Evolutionary conservation across 2,888 invertebrate species (phyloP), one percentile per base, ranked within the genome.

Genomic region (Xanthia togata): DNA sequence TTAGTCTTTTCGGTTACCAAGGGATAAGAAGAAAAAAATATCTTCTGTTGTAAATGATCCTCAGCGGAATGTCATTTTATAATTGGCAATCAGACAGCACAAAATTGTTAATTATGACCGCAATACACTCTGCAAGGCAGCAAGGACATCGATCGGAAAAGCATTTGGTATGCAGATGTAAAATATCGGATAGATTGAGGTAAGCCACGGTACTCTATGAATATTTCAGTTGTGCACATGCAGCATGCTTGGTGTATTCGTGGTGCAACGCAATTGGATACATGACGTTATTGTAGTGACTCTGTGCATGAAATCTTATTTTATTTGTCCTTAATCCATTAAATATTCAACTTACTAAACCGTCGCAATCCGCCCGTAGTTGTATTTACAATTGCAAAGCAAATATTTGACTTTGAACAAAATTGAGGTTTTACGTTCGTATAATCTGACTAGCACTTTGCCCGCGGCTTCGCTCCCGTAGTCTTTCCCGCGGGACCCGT

Each of bases 161-260:
- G 26, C 41, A 73, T 73, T 79, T 73, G 47, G 60, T 76, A 83
- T 79, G 76, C 73, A 79, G 70, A 76, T 73, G 67, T n/a, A 57
- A 73, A 76, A 76, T 79, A 64, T 60, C 60, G 55, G 53, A 23
- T 69, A 31, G 44, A 71, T 70, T 73, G 35, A 73, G 31, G 63
- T 41, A 76, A 73, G 63, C 55, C 63, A 60, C 63, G 73, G 50
- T n/a, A 44, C 68, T 53, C 62, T n/a, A 76, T 83, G 73, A 79
- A 83, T 83, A 83, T 79, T 83, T 79, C 60, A 83, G 73, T 14
- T 11, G 35, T 59, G 31, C n/a, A 79, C 20, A 38, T 31, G n/a
- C 26, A 62, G 60, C 17, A 67, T 50, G 63, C 70, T 69, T 59
- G 8, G 44, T 35, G 38, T 53, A 20, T 31, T 72, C 31, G 41